These are phyloP conservation scores for Venusia cambrica DNA, from an alignment of 2,888 invertebrate species.

Conservation along the genomic window DNA sequence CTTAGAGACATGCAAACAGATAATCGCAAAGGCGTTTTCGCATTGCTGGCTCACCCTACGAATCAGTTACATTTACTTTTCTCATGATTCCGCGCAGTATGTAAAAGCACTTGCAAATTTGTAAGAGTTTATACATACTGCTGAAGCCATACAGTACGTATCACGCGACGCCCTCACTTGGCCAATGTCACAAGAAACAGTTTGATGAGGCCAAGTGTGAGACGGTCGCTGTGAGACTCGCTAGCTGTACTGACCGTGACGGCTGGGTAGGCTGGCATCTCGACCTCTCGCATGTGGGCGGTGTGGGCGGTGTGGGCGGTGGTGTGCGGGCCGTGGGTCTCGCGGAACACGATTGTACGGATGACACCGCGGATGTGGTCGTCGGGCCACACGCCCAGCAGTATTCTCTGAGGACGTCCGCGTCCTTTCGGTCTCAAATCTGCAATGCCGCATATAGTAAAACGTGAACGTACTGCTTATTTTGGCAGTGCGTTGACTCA, in stretches of 20 bases:
- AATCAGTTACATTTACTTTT: background rate
- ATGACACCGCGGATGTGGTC: slow-evolving; percentile 96
- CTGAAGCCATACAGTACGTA: too few species aligned
- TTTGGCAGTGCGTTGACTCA: slow-evolving; percentile 5
- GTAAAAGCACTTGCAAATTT: background rate
- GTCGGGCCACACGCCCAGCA: slow-evolving; percentile 96
- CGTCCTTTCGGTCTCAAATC: slow-evolving; percentile 95
- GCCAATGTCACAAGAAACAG: too few species aligned
- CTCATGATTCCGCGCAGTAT: too few species aligned
- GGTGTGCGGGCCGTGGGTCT: slow-evolving; percentile 86
- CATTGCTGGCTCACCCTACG: slow-evolving; percentile 35
- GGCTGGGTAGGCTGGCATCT: slow-evolving; percentile 65
- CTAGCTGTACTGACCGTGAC: slow-evolving; percentile 71
- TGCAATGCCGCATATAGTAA: slow-evolving; percentile 77
- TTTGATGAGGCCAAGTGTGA: too few species aligned
- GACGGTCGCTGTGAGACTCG: slow-evolving; percentile 7
- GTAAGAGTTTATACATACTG: too few species aligned
- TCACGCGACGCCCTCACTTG: too few species aligned
- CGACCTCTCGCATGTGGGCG: slow-evolving; percentile 87
- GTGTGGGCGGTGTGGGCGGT: slow-evolving; percentile 85
- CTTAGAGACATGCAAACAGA: too few species aligned
- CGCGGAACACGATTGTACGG: slow-evolving; percentile 94
- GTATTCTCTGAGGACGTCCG: slow-evolving; percentile 93
- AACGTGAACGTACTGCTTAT: slow-evolving; percentile 52
- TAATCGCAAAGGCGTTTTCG: slow-evolving; percentile 47